phyloP scores from a whole-genome alignment of 1,140 invertebrate genomes.

The Papilio machaon region DNA sequence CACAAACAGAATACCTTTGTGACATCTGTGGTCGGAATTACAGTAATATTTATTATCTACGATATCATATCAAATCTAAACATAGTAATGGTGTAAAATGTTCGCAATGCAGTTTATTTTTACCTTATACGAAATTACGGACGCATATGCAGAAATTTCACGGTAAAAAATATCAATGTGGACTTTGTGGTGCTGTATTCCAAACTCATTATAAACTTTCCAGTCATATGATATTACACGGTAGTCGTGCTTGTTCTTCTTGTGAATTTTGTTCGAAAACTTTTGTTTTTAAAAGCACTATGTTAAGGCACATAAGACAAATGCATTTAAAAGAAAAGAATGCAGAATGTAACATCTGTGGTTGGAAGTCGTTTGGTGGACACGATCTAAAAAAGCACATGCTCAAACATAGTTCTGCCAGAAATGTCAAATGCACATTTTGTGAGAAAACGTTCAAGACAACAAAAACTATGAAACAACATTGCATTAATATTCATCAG shows the following conservation, averaged over 20 bases:
- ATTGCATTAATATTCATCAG: slow-evolving; percentile 68
- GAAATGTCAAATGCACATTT: slow-evolving; percentile 88
- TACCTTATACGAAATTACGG: slow-evolving; percentile 45
- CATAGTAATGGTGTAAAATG: slow-evolving; percentile 49
- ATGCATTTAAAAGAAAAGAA: slow-evolving; percentile 53
- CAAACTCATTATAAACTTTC: slow-evolving; percentile 42
- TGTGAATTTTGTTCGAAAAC: slow-evolving; percentile 48
- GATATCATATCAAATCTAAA: slow-evolving; percentile 46
- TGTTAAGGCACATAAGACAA: slow-evolving; percentile 49
- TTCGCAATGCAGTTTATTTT: slow-evolving; percentile 44
- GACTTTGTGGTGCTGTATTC: slow-evolving; percentile 48
- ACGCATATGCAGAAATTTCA: slow-evolving; percentile 56
- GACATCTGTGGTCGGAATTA: slow-evolving; percentile 53
- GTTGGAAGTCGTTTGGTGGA: slow-evolving; percentile 87
- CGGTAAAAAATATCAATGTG: slow-evolving; percentile 55
- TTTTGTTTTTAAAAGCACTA: slow-evolving; percentile 47
- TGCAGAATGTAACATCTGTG: slow-evolving; percentile 76
- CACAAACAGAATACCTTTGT: slow-evolving; percentile 44
- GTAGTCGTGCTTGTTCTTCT: slow-evolving; percentile 42
- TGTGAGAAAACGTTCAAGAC: slow-evolving; percentile 90
- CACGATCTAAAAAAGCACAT: slow-evolving; percentile 87
- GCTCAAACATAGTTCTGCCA: slow-evolving; percentile 88
- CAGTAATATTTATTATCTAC: slow-evolving; percentile 44
- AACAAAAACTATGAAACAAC: slow-evolving; percentile 89
- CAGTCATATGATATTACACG: slow-evolving; percentile 45